These are phyloP conservation scores for Drosophila athabasca DNA, from an alignment of 1,140 invertebrate genomes.

Conservation along the genomic window DNA sequence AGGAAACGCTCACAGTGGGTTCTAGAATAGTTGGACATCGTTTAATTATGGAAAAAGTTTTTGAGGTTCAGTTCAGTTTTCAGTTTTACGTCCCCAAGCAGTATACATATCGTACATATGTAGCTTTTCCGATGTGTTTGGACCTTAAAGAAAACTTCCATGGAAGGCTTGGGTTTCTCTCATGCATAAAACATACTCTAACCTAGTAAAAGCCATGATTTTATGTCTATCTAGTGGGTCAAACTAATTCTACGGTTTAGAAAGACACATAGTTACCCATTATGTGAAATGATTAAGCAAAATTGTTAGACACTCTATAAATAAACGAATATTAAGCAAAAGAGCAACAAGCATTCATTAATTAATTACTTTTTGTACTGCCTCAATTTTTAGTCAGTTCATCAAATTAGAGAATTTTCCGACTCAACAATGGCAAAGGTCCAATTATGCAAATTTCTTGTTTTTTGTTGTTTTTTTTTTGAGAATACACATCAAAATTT, in stretches of 20 bases:
- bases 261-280: slow-evolving; percentile 61
- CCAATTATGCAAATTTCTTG: slow-evolving; percentile 50
- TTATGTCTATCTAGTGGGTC: too few relatives aligned
- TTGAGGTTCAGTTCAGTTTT: too few relatives aligned
- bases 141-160: too few relatives aligned
- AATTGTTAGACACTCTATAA: slow-evolving; percentile 34
- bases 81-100: too few relatives aligned
- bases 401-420: slow-evolving; percentile 14
- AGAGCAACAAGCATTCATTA: slow-evolving; percentile 4
- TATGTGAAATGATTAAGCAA: slow-evolving; percentile 21
- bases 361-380: slow-evolving; percentile 31
- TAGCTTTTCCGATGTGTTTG: too few relatives aligned
- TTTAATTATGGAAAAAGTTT: too few relatives aligned
- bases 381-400: slow-evolving; percentile 7
- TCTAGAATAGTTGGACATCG: too few relatives aligned
- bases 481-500: slow-evolving; percentile 48
- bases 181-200: too few relatives aligned
- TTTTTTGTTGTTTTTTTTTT: slow-evolving; percentile 29
- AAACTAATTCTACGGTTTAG: not conserved
- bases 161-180: too few relatives aligned
- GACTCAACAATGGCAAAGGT: slow-evolving; percentile 1
- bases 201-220: too few relatives aligned
- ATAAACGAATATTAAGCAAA: slow-evolving; percentile 19
- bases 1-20: not conserved
- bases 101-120: too few relatives aligned